Evolutionary conservation across 2,113 vertebrate genomes (phyloP).

Genomic region (Lanius collurio): DNA sequence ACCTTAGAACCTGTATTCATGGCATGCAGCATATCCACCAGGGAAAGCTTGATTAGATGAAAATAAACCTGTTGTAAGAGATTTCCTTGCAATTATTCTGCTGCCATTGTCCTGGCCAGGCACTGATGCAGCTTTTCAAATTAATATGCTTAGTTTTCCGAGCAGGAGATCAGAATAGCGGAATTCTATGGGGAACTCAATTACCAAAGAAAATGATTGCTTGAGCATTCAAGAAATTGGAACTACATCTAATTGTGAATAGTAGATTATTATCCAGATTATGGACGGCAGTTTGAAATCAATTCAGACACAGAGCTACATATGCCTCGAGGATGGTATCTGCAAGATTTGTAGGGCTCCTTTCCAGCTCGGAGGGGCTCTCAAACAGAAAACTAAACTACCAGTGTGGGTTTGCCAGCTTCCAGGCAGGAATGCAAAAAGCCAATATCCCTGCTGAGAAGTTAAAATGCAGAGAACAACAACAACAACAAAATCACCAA

Average conservation of each 20-base stretch:
- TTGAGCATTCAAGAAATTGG: conserved; percentile 69
- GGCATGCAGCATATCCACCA: conserved; percentile 26
- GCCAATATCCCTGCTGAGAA: background rate
- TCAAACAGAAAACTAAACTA: background rate
- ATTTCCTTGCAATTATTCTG: conserved; percentile 76
- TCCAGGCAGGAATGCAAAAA: background rate
- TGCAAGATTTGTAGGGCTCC: background rate
- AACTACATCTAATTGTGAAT: conserved; percentile 72
- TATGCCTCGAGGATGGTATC: background rate
- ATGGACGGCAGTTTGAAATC: conserved; percentile 40
- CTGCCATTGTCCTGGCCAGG: conserved; percentile 68
- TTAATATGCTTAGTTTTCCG: conserved; percentile 73
- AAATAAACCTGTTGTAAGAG: conserved; percentile 78
- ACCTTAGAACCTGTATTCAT: conserved; percentile 66
- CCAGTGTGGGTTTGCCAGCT: background rate
- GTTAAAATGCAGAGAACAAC: background rate
- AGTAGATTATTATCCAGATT: conserved; percentile 68
- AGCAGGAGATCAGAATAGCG: conserved; percentile 68
- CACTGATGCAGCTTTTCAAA: conserved; percentile 74
- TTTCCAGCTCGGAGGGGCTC: background rate
- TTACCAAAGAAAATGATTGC: conserved; percentile 76
- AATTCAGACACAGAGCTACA: conserved; percentile 5
- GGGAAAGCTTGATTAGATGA: conserved; percentile 78
- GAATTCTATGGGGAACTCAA: conserved; percentile 72
- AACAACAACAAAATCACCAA: background rate